A percentile compares a stretch with the other conserved stretches of the same genome.
phyloP scores from a whole-genome alignment of 2,113 vertebrate genomes.

The Indri indri region DNA sequence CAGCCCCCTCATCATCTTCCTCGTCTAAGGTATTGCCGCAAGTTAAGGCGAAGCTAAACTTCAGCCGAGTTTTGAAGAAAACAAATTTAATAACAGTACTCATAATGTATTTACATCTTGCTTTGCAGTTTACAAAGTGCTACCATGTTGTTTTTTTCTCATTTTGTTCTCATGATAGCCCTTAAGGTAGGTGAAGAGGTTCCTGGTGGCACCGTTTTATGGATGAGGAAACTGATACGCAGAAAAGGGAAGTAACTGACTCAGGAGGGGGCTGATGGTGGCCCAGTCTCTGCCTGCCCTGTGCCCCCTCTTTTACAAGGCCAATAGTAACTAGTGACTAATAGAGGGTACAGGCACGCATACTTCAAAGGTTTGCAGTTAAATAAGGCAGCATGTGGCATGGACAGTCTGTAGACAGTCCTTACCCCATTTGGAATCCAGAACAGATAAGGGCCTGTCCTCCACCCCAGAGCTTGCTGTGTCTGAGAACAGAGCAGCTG shows the following conservation, averaged over 20 bases:
- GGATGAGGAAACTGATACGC: background rate
- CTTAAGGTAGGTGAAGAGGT: background rate
- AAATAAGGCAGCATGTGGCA: background rate
- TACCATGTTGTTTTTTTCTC: background rate
- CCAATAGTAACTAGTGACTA: background rate
- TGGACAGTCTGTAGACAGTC: accelerated
- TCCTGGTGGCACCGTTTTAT: background rate
- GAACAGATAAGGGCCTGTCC: background rate
- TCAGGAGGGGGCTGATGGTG: background rate
- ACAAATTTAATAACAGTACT: background rate
- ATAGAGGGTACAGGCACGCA: background rate
- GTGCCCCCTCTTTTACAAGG: no score
- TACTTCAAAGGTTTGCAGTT: background rate
- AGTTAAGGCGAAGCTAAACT: background rate
- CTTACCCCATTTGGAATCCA: background rate
- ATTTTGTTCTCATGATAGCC: background rate
- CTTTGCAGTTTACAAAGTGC: background rate
- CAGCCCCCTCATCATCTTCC: background rate
- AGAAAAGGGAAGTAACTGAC: background rate
- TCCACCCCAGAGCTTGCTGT: background rate
- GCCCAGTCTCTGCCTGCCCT: background rate
- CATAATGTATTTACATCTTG: accelerated
- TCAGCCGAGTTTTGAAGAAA: background rate
- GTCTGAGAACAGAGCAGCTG: slow-evolving; percentile 57
- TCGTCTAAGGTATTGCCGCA: background rate